Evolutionary conservation across 2,888 invertebrate genomes (phyloP), one percentile per base, ranked within the genome.

Genomic region (Esperia sulphurella): DNA sequence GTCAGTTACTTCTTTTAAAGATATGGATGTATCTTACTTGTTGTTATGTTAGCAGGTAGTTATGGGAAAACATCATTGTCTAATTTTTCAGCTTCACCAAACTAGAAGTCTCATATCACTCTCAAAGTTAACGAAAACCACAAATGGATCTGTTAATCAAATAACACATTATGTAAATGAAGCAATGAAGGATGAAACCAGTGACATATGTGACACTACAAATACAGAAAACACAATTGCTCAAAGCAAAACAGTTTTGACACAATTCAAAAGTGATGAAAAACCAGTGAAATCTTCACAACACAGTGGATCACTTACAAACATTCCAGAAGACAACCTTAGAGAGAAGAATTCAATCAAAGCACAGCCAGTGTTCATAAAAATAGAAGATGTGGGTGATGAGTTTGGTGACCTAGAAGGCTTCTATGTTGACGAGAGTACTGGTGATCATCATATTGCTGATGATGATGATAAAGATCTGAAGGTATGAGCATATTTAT

Each of bases 361-460:
- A 35, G 21, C 21, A 12, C 48, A 52, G 37, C 54, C 62, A 0
- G 13, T 68, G 1, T 70, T 74, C 31, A 55, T 78, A 0, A 78
- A 78, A 42, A 54, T 74, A 0, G 78, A 77, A 48, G 59, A 61
- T 4, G 21, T 2, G 3, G 5, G 2, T 5, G 50, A 45, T 43
- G 52, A 52, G 35, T 49, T 41, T 14, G 50, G 33, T 33, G 47
- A 14, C 43, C 31, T 44, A n/a, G 54, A 51, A 0, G 51, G 41
- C 0, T 46, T 43, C 21, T 55, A 45, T 41, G 54, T 46, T 45
- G 61, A 63, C 38, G 59, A 51, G 14, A 48, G 43, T 3, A 7
- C 31, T 8, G 35, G 35, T 35, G 39, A 39, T 4, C 14, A 38
- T 38, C 47, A 49, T 30, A 43, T 43, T 8, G 47, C 39, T 12